phyloP scores from a whole-genome alignment of 2,113 vertebrate genomes.

The Microcebus griseorufus region DNA sequence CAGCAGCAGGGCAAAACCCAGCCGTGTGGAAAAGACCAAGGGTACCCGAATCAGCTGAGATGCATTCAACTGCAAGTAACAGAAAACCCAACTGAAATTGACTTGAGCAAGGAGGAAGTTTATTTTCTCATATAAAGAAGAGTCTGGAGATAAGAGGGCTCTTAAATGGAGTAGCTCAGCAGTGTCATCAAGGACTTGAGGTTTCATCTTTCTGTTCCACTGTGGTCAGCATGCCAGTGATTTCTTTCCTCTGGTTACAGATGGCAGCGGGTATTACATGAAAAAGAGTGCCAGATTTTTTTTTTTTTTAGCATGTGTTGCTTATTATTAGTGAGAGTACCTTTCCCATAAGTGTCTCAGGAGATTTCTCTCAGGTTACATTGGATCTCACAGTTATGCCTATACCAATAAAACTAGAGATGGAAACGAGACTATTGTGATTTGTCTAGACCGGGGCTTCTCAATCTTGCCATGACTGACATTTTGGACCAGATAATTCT shows the following conservation, averaged over 20 bases:
- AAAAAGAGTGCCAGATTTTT: neutral
- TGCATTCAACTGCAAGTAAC: neutral
- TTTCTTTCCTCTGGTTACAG: neutral
- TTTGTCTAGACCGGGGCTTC: neutral
- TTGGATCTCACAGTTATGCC: neutral
- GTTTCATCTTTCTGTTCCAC: neutral
- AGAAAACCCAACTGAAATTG: constrained; percentile 7
- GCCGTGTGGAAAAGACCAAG: neutral
- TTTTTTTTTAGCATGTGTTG: neutral
- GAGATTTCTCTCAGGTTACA: neutral
- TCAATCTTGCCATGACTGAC: neutral
- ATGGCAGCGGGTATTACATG: neutral
- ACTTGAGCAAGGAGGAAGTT: neutral
- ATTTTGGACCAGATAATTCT: neutral
- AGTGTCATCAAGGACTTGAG: neutral
- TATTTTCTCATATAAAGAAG: constrained; percentile 17
- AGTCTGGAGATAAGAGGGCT: neutral
- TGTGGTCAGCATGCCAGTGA: neutral
- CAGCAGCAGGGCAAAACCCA: neutral
- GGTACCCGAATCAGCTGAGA: neutral
- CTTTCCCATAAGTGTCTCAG: neutral
- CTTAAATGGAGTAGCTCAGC: neutral
- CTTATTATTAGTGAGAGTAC: neutral
- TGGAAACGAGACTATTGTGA: neutral
- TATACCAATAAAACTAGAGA: neutral